Evolutionary conservation across 2,113 vertebrate species (phyloP), one percentile per base, ranked within the genome.

Genomic region (Chunga burmeisteri): DNA sequence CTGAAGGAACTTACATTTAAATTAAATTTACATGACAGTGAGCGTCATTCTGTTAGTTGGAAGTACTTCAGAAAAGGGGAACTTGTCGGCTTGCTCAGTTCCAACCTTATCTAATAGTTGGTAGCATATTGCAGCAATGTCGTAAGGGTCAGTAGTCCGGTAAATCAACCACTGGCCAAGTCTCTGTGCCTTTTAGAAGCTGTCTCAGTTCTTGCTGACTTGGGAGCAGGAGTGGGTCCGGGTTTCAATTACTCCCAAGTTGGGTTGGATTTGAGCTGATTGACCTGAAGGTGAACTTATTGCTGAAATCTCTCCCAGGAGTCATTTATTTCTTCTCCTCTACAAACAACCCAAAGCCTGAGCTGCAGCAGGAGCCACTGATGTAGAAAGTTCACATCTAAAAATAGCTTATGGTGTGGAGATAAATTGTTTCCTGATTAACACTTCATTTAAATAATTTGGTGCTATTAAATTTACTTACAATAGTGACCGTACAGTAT

Each of bases 401-500:
- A 96, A 97, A 97, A 95, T 96, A 97, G 91, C 71, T 70, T 26
- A 25, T 77, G 66, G 83, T 58, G 88, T 79, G 38, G 81, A 85
- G 75, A 90, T 89, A 91, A 88, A 95, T 97, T 91, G 78, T 95
- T 96, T 95, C 81, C 84, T 93, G 96, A 89, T 97, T 96, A 97
- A 95, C 95, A 93, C 93, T 91, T 95, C 84, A 75, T 95, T 97
- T 91, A 53, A 95, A 86, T 94, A 90, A 94, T 95, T 94, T 34
- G 81, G 36, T 92, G 95, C 93, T 86, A 88, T 94, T 93, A 90
- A 85, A 94, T 91, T 80, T 77, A 66, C 81, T 90, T 84, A 36
- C 32, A 68, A 9, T 75, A 63, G 84, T 70, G 86, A 65, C 71
- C 82, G 66, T 87, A 84, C 86, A 89, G 93, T 95, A 59, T 93